Conservation (phyloP, 2,888 invertebrate genomes). For the Cosmia pyralina region DNA sequence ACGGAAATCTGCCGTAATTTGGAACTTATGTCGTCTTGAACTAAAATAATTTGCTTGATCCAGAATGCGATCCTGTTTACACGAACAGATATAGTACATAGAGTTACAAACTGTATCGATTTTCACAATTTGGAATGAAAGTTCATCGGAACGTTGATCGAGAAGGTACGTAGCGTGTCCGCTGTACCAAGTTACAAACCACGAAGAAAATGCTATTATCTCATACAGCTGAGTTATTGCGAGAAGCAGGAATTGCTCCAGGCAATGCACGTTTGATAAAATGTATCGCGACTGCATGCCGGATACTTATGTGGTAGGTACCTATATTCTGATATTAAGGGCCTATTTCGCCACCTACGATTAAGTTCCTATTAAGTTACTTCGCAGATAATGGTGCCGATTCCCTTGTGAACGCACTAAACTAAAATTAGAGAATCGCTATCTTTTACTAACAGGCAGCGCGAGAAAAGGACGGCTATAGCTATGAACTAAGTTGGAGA, state of each 20-base stretch:
- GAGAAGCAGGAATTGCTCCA: conserved; percentile 53
- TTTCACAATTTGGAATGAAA: conserved; percentile 48
- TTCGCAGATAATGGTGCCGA: no score
- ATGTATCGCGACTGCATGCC: conserved; percentile 50
- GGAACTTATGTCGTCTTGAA: conserved; percentile 73
- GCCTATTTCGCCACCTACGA: no score
- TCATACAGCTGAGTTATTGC: conserved; percentile 57
- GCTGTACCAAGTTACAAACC: conserved; percentile 32
- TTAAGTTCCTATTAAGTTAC: no score
- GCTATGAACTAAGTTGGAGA: no score
- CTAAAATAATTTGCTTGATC: conserved; percentile 67
- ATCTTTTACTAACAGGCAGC: no score
- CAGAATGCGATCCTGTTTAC: conserved; percentile 69
- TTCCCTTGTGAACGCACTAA: no score
- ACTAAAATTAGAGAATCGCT: no score
- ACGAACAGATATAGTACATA: conserved; percentile 65
- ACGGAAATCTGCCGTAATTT: conserved; percentile 73
- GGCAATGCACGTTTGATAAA: conserved; percentile 51
- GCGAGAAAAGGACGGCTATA: no score
- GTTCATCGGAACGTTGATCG: conserved; percentile 22
- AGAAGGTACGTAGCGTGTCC: conserved; percentile 29
- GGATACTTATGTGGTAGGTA: conserved; percentile 22
- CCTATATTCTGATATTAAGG: conserved; percentile 30
- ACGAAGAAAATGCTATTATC: conserved; percentile 54
- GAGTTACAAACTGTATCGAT: conserved; percentile 59